Evolutionary conservation across 2,888 invertebrate species (phyloP), one percentile per base, ranked within the genome.

Genomic region (Cylloceria caligata): DNA sequence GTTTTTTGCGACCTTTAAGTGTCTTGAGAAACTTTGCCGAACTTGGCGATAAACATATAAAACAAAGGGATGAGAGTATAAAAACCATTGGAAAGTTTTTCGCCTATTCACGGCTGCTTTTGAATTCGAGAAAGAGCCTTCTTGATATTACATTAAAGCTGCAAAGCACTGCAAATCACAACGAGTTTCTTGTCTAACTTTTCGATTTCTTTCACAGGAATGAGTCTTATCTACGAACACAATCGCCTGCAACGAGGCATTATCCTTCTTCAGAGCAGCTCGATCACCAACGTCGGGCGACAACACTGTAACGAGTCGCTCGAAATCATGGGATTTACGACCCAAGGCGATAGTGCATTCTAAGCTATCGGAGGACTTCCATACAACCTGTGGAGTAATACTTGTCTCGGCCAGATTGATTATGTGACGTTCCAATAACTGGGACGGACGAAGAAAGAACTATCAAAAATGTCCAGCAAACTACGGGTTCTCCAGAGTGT

Each of bases 171-270:
- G 24, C 36, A 19, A 19, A 27, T 42, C 47, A 49, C 30, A 62
- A n/a, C 24, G 1, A 55, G 42, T 65, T 55, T 42, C 9, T 11
- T 19, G 6, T 19, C 11, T 57, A 74, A 60, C 19, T 68, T 68
- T 74, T 68, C 49, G 34, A 62, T 74, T 68, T 68, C 13, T 45
- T 80, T 64, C 55, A 13, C 74, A 74, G 68, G 68, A 74, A 52
- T 45, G 65, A 69, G 30, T 79, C 36, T 13, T 52, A n/a, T 30
- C 52, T 24, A 45, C 39, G 47, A 19, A 13, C 24, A 45, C 9
- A 42, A 34, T 47, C 64, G 6, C n/a, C 55, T 47, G 45, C 52
- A 30, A 36, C 34, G 42, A 36, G 19, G 27, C 24, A 55, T 49
- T 30, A 27, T 45, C 11, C 55, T 47, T 13, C 27, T 39, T 65